Percentiles rank a stretch among this genome's conserved stretches.
phyloP scores from a whole-genome alignment of 2,888 invertebrate species.

The Cosmia pyralina region DNA sequence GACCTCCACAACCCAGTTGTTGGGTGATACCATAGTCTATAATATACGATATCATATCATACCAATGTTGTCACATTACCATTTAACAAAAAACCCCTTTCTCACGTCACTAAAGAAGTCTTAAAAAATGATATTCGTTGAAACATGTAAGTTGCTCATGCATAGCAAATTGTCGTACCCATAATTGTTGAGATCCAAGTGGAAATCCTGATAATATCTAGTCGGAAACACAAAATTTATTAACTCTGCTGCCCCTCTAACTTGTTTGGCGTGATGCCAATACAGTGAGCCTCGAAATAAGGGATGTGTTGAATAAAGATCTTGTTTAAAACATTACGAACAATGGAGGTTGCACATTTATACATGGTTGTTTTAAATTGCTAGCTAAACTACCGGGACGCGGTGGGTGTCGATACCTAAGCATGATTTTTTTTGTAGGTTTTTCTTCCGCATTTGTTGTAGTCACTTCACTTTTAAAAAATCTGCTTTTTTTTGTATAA shows the following conservation, averaged over 20 bases:
- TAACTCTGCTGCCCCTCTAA: conserved; percentile 48
- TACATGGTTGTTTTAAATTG: no score
- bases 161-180: conserved; percentile 49
- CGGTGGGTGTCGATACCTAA: no score
- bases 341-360: background rate
- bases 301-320: conserved; percentile 35
- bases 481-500: no score
- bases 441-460: no score
- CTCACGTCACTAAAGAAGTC: background rate
- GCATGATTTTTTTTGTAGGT: no score
- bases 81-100: conserved; percentile 17
- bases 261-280: conserved; percentile 61
- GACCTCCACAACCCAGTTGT: no score
- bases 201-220: conserved; percentile 59
- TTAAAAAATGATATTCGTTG: conserved; percentile 33
- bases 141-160: conserved; percentile 25
- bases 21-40: no score
- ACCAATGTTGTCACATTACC: no score
- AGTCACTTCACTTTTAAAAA: no score
- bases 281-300: conserved; percentile 37
- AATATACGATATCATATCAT: no score
- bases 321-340: conserved; percentile 9
- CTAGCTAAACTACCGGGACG: no score
- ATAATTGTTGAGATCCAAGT: conserved; percentile 57
- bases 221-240: conserved; percentile 62